Percentiles rank a stretch among this genome's conserved stretches.
phyloP scores from a whole-genome alignment of 2,888 invertebrate genomes.

The Drosophila mercatorum region DNA sequence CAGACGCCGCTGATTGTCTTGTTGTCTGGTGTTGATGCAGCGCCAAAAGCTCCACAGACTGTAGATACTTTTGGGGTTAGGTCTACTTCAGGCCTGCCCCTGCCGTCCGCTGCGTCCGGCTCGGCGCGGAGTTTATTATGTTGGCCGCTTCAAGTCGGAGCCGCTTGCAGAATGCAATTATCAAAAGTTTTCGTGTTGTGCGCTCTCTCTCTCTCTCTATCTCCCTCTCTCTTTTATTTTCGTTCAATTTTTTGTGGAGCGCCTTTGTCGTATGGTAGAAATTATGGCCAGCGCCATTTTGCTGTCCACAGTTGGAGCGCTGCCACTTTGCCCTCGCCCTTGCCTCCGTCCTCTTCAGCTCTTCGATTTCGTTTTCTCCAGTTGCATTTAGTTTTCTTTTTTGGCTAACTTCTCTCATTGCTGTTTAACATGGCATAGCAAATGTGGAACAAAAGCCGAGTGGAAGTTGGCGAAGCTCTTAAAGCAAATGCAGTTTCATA shows the following conservation, averaged over 20 bases:
- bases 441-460: conserved; percentile 58
- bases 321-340: conserved; percentile 1
- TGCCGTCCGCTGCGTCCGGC: conserved; percentile 35
- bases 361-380: conserved; percentile 23
- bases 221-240: neutral
- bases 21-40: conserved; percentile 73
- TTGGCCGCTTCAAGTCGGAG: conserved; percentile 50
- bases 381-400: neutral
- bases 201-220: conserved; percentile 17
- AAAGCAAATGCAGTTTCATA: conserved; percentile 43
- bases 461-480: conserved; percentile 38
- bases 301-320: conserved; percentile 35
- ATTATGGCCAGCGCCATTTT: conserved; percentile 64
- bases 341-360: neutral
- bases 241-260: conserved; percentile 1
- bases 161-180: conserved; percentile 71
- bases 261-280: conserved; percentile 55
- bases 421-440: conserved; percentile 64
- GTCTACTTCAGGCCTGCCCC: conserved; percentile 10
- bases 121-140: conserved; percentile 69
- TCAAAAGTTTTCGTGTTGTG: conserved; percentile 62
- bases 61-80: conserved; percentile 29
- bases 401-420: conserved; percentile 18
- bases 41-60: conserved; percentile 28
- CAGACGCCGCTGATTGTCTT: conserved; percentile 68